Evolutionary conservation across 2,888 invertebrate genomes (phyloP).

Genomic region (Nipponacmea schrenckii): DNA sequence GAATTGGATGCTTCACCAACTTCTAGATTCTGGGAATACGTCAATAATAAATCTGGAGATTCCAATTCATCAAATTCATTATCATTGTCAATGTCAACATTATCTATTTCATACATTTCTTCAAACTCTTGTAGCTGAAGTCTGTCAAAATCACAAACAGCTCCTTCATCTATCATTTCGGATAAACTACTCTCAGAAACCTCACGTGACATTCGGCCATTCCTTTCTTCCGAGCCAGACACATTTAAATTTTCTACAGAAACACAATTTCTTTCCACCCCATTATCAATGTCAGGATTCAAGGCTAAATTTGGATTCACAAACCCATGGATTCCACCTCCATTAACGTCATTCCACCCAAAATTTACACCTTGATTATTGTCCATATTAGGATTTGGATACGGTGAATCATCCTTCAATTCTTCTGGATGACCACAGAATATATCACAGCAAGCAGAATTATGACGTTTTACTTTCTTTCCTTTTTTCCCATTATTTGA

Average conservation of each 20-base stretch:
- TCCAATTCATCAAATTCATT: neutral
- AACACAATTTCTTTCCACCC: neutral
- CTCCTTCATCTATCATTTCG: slow-evolving; percentile 38
- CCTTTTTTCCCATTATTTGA: neutral
- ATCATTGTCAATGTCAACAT: slow-evolving; percentile 6
- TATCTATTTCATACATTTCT: slow-evolving; percentile 7
- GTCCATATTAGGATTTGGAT: neutral
- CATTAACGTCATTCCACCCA: slow-evolving; percentile 1
- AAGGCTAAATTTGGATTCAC: neutral
- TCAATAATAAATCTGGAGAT: neutral
- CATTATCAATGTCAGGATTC: neutral
- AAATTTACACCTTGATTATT: neutral
- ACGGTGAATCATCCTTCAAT: neutral
- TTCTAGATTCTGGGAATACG: neutral
- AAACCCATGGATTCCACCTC: neutral
- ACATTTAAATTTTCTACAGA: neutral
- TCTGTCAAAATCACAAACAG: slow-evolving; percentile 34
- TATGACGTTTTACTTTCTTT: neutral
- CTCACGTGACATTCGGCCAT: neutral
- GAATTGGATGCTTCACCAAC: neutral
- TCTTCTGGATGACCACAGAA: neutral
- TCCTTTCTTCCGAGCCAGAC: neutral
- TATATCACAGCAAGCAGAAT: slow-evolving; percentile 6
- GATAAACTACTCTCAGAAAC: slow-evolving; percentile 17
- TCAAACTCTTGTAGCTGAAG: slow-evolving; percentile 2